Percentiles rank a stretch among this genome's conserved stretches.
Conservation (phyloP, 2,888 invertebrate species). For the Nematopogon swammerdamellus region DNA sequence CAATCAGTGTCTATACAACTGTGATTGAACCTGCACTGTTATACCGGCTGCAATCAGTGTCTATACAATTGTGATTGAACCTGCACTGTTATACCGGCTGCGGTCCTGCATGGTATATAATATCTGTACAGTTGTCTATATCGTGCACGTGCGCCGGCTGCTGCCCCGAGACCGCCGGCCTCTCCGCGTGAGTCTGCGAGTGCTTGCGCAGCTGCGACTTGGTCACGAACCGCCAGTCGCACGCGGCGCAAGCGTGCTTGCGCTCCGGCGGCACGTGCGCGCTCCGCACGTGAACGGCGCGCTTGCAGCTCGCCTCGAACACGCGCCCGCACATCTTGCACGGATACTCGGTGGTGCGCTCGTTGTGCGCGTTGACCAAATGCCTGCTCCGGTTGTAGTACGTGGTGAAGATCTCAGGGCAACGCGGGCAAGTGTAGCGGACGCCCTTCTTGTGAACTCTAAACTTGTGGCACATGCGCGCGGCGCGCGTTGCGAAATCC, state of each 20-base stretch:
- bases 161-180: not conserved
- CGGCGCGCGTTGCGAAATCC: slow-evolving; percentile 27
- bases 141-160: no score
- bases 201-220: slow-evolving; percentile 29
- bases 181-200: slow-evolving; percentile 21
- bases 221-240: slow-evolving; percentile 22
- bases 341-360: slow-evolving; percentile 23
- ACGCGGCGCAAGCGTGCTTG: slow-evolving; percentile 21
- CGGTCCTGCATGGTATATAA: no score
- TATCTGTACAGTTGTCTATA: no score
- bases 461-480: slow-evolving; percentile 31
- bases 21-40: no score
- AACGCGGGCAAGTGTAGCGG: slow-evolving; percentile 37
- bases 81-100: no score
- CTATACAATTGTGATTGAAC: no score
- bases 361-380: slow-evolving; percentile 29
- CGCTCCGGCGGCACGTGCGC: slow-evolving; percentile 23
- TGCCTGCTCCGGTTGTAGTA: slow-evolving; percentile 36
- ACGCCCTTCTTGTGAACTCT: slow-evolving; percentile 32
- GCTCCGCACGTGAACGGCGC: slow-evolving; percentile 26
- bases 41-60: no score
- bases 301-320: slow-evolving; percentile 32
- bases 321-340: slow-evolving; percentile 28
- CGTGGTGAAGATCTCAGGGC: slow-evolving; percentile 32
- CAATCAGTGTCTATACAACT: no score